Base-by-base conservation (phyloP, 2,113 vertebrate genomes). In the Hylia prasina region DNA sequence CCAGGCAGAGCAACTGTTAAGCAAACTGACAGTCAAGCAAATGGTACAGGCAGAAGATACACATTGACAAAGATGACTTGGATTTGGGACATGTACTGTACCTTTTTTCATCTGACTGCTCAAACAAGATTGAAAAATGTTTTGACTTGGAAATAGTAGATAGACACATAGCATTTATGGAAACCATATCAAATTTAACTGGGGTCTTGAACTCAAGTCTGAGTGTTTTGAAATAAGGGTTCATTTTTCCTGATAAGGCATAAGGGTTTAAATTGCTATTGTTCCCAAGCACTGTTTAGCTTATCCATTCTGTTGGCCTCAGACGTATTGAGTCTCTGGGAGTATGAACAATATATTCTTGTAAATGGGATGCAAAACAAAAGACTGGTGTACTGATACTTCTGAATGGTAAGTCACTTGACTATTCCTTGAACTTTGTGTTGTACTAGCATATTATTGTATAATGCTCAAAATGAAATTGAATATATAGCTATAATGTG, bases 1-100 rank as follows among this genome's bases (percentile, higher is more conserved):
- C 97, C 97, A 96, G 89, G 94, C 97, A 96, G 82, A 87, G 94
- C 98, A 97, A 98, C 98, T 98, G 97, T 97, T 98, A 97, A 96
- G 82, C 92, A 97, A 96, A 93, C 95, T 97, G 97, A 97, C 95
- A 89, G 93, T 91, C 95, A 93, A 83, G 83, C 51, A 92, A 89
- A 84, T 73, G 35, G 54, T 90, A 71, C 73, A 68, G 92, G 86
- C 93, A 90, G 86, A 68, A 96, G 63, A 84, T 44, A 57, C 3
- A 17, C 13, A 30, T 22, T 57, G 78, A 68, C 68, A 45, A 11
- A 65, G 75, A 57, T 58, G 35, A 44, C 40, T 90, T 73, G 33
- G 24, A n/a, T 94, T 89, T 87, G 58, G 44, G 93, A 51, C 60
- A 10, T 37, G 60, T 35, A 72, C 61, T 76, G 58, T 86, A 83